Evolutionary conservation across 2,797 vertebrate species (phyloP), one percentile per base, ranked within the genome.

Genomic region (Crenichthys baileyi): DNA sequence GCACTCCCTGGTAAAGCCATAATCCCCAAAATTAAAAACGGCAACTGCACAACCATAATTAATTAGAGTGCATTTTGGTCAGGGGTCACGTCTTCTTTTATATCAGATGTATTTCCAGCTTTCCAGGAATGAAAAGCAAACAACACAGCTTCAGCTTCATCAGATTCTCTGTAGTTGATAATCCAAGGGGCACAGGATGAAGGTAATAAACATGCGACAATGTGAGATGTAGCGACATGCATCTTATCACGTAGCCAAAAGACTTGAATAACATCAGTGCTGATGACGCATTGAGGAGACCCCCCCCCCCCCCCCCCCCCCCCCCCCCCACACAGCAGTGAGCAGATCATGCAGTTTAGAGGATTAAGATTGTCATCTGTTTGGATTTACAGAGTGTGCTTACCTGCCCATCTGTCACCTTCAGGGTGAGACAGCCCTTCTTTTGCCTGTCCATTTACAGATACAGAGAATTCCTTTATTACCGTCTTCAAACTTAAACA

Each of bases 381-480:
- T 58, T 77, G 86, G 91, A 93, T 94, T 94, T 94, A 92, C 39
- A 79, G 76, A 26, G 36, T 72, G 70, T 84, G 89, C 18, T 84
- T 78, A 91, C 87, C 90, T 85, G 67, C 70, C 90, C 92, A 91
- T 92, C 92, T 94, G 93, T 87, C 87, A 48, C 82, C 72, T 79
- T 48, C 46, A 55, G 41, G 39, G n/a, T 20, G 55, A 70, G 71
- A 29, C 9, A 56, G 76, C 44, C 67, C 74, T 81, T 51, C 44
- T 65, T 31, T 18, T 51, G 46, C 58, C 26, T 22, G 51, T 31
- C 24, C 65, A 60, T 75, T 41, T 29, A 22, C 2, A 36, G 31
- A 56, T 70, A 46, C 22, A 70, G n/a, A 36, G 36, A 36, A 36
- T 36, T 36, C 36, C 36, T 36, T 36, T 36, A 36, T 36, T 36